A percentile compares a stretch with the other conserved stretches of the same genome.
phyloP scores from a whole-genome alignment of 2,113 vertebrate genomes.

The Entomyzon cyanotis region DNA sequence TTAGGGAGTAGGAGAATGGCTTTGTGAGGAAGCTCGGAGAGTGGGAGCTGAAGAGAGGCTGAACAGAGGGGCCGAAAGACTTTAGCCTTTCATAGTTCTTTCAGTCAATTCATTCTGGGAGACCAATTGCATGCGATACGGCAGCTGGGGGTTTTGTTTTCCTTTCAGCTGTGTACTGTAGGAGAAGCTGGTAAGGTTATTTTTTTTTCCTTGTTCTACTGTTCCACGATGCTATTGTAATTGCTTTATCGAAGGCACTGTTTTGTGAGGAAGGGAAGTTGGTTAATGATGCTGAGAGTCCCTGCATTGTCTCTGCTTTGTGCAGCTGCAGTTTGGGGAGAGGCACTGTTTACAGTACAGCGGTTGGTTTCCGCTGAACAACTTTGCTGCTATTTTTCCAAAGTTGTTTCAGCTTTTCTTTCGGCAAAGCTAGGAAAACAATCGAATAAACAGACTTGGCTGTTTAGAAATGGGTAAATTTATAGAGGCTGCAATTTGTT shows the following conservation, averaged over 20 bases:
- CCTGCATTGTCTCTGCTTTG: conserved; percentile 64
- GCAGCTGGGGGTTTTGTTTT: conserved; percentile 67
- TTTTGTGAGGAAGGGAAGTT: conserved; percentile 59
- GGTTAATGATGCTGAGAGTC: conserved; percentile 58
- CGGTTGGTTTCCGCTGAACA: neutral
- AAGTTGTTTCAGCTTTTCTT: conserved; percentile 51
- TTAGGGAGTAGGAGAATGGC: conserved; percentile 74
- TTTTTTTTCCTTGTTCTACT: conserved; percentile 33
- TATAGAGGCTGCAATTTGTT: conserved; percentile 18
- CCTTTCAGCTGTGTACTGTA: conserved; percentile 62
- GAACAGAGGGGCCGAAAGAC: conserved; percentile 62
- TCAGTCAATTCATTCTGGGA: conserved; percentile 64
- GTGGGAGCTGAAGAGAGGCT: conserved; percentile 67
- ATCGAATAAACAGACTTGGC: neutral
- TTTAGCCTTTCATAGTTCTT: conserved; percentile 67
- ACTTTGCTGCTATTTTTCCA: conserved; percentile 29
- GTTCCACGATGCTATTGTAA: conserved; percentile 59
- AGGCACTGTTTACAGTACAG: conserved; percentile 40
- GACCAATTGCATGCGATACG: conserved; percentile 57
- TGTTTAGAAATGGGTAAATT: neutral
- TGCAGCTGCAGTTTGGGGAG: conserved; percentile 48
- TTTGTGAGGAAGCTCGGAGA: conserved; percentile 76
- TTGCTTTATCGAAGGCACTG: conserved; percentile 32
- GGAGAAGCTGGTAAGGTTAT: conserved; percentile 77
- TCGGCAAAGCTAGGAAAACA: neutral